Percentiles rank a stretch among this genome's conserved stretches.
These are phyloP conservation scores for Cebus imitator DNA, from an alignment of 2,113 vertebrate genomes.

Conservation along the genomic window DNA sequence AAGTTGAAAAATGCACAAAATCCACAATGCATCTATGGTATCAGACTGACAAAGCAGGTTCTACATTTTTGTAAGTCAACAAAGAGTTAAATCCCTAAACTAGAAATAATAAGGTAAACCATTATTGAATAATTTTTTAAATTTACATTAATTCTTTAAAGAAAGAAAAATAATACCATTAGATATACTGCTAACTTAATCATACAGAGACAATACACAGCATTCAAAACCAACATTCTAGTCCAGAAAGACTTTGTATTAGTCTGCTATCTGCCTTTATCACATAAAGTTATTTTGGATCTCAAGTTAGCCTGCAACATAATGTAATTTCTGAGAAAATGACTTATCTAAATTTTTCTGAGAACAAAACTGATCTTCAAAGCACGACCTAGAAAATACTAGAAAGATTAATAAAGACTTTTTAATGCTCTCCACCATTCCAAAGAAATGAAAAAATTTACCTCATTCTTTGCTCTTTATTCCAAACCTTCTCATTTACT, in stretches of 20 bases:
- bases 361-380: slow-evolving; percentile 54
- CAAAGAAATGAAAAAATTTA: slow-evolving; percentile 32
- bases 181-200: background rate
- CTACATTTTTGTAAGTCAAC: background rate
- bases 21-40: background rate
- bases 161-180: slow-evolving; percentile 35
- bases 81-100: slow-evolving; percentile 41
- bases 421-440: slow-evolving; percentile 6
- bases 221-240: background rate
- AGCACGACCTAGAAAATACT: slow-evolving; percentile 53
- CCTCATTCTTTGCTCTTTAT: slow-evolving; percentile 6
- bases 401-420: slow-evolving; percentile 30
- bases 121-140: slow-evolving; percentile 36
- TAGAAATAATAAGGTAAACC: slow-evolving; percentile 26
- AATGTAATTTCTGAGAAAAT: slow-evolving; percentile 37
- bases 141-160: slow-evolving; percentile 40
- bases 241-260: slow-evolving; percentile 32
- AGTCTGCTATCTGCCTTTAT: background rate
- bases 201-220: background rate
- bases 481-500: slow-evolving; percentile 47
- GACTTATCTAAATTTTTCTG: slow-evolving; percentile 41
- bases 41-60: slow-evolving; percentile 3
- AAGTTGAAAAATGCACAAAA: slow-evolving; percentile 35
- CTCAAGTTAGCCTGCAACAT: background rate
- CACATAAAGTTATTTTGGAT: slow-evolving; percentile 8